These are phyloP conservation scores for Anolis sagrei DNA, from an alignment of 2,113 vertebrate genomes.

Conservation along the genomic window DNA sequence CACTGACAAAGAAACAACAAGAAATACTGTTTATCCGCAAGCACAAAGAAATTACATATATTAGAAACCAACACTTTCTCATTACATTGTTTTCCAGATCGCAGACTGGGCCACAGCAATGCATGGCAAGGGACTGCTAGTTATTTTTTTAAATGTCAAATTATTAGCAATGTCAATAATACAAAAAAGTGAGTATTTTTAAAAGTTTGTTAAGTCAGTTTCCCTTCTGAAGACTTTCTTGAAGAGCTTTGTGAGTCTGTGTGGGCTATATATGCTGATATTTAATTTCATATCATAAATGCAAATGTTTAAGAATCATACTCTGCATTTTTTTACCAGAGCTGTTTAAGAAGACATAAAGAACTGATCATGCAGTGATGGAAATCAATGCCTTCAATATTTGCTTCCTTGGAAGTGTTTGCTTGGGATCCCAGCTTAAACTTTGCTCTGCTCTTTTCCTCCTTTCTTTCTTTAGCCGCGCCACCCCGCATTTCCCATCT, in stretches of 20 bases:
- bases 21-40: too few relatives aligned
- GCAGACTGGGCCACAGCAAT: too few relatives aligned
- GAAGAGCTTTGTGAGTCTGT: slow-evolving; percentile 55
- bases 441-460: neutral
- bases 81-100: too few relatives aligned
- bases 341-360: neutral
- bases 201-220: slow-evolving; percentile 69
- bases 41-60: too few relatives aligned
- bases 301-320: slow-evolving; percentile 68
- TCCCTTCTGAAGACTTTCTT: too few relatives aligned
- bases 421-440: neutral
- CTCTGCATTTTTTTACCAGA: neutral
- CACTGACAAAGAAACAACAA: too few relatives aligned
- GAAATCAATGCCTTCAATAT: neutral
- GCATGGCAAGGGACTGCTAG: too few relatives aligned
- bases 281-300: slow-evolving; percentile 63
- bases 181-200: slow-evolving; percentile 59
- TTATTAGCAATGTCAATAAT: slow-evolving; percentile 71
- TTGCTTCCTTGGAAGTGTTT: neutral
- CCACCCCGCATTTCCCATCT: neutral
- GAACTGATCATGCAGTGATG: neutral
- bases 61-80: too few relatives aligned
- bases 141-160: slow-evolving; percentile 74
- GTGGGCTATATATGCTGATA: slow-evolving; percentile 52
- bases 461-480: neutral